Evolutionary conservation across 2,888 invertebrate species (phyloP), one percentile per base, ranked within the genome.

Genomic region (Drosophila subquinaria): DNA sequence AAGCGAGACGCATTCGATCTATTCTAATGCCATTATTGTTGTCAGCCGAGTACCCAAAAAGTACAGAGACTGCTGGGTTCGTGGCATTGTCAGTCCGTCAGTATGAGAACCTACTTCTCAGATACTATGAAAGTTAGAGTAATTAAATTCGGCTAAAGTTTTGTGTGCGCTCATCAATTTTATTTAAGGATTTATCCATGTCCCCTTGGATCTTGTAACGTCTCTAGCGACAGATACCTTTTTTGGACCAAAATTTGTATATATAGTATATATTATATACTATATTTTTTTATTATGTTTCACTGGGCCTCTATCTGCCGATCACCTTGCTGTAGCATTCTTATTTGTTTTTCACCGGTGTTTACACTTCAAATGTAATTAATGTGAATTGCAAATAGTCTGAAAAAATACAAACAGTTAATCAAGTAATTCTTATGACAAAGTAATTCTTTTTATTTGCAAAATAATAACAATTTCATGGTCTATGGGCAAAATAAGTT

Each of bases 351-450:
- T 38, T 33, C 65, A 48, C n/a, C 51, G 70, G 47, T 73, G 43
- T 62, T 76, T 69, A 59, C 76, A 69, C 73, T 53, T 73, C 17
- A 20, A 45, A 20, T 64, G 48, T 64, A 64, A 76, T 76, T 76
- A 76, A 76, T 64, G 60, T 55, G 73, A 63, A 73, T 33, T 57
- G 63, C 50, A 61, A 68, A 76, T 50, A 72, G 42, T 57, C 50
- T 8, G 63, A n/a, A n/a, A 23, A 23, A 38, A 38, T 38, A 38
- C n/a, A 38, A 3, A 38, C n/a, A 38, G 38, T 38, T n/a, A n/a
- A 6, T 6, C 6, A 38, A n/a, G 8, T n/a, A 38, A 38, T 8
- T 38, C n/a, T 38, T 38, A n/a, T 38, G n/a, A 38, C 38, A 38
- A n/a, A 38, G 8, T 8, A 8, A 13, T 13, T 36, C 36, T n/a